phyloP scores from a whole-genome alignment of 2,113 vertebrate genomes.

The Zosterops lateralis region DNA sequence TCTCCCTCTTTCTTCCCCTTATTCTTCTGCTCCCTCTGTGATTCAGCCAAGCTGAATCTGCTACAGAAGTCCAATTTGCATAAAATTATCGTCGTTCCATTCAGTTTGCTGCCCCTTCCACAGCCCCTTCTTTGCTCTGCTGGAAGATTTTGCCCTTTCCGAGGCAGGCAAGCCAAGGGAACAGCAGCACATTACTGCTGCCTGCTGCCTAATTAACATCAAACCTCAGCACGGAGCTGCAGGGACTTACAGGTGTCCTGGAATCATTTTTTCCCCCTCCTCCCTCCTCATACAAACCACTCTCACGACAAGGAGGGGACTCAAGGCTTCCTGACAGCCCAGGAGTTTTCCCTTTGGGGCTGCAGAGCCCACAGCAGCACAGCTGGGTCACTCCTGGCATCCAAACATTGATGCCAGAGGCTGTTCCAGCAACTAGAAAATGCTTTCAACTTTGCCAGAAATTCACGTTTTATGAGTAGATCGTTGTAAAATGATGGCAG shows the following conservation, averaged over 20 bases:
- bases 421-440: slow-evolving; percentile 37
- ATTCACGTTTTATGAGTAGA: background rate
- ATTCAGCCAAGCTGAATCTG: slow-evolving; percentile 62
- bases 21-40: slow-evolving; percentile 49
- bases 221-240: slow-evolving; percentile 65
- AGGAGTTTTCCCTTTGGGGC: background rate
- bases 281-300: background rate
- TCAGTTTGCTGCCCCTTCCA: slow-evolving; percentile 62
- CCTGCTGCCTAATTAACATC: slow-evolving; percentile 74
- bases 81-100: slow-evolving; percentile 69
- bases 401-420: slow-evolving; percentile 20
- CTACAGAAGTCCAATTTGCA: slow-evolving; percentile 69
- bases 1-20: slow-evolving; percentile 16
- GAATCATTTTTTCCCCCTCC: slow-evolving; percentile 15
- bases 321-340: slow-evolving; percentile 35
- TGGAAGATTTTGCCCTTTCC: slow-evolving; percentile 66
- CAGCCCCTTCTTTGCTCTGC: slow-evolving; percentile 62
- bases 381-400: background rate
- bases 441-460: slow-evolving; percentile 18
- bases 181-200: slow-evolving; percentile 51
- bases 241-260: slow-evolving; percentile 73
- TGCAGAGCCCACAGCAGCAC: slow-evolving; percentile 36
- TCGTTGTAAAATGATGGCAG: background rate
- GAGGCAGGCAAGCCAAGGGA: slow-evolving; percentile 64
- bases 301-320: slow-evolving; percentile 52